These are phyloP conservation scores for Leucopsar rothschildi DNA, from an alignment of 2,113 vertebrate species.

Conservation along the genomic window DNA sequence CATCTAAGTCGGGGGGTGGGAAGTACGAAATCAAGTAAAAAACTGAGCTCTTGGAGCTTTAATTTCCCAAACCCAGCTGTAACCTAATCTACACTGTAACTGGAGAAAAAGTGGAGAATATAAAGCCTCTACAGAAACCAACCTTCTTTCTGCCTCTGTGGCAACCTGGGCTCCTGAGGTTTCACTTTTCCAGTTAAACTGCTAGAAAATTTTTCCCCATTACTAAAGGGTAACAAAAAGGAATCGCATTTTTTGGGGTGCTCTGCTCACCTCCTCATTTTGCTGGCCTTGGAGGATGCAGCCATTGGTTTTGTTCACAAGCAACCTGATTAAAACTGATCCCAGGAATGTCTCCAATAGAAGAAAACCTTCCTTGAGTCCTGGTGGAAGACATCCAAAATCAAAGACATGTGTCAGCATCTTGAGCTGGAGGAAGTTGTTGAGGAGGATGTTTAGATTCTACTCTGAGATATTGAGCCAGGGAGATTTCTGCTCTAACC, in stretches of 20 bases:
- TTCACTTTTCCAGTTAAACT: not conserved
- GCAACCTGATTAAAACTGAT: not conserved
- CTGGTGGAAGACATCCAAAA: not conserved
- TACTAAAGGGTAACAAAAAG: not conserved
- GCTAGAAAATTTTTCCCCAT: not conserved
- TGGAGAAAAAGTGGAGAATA: not conserved
- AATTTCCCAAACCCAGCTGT: slow-evolving; percentile 35
- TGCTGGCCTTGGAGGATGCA: not conserved
- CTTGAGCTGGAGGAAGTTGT: not conserved
- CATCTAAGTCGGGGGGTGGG: not conserved
- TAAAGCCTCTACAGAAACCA: not conserved
- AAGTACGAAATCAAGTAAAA: slow-evolving; percentile 12
- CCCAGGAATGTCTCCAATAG: not conserved
- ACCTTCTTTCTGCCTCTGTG: not conserved
- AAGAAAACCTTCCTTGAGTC: not conserved
- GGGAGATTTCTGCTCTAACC: not conserved
- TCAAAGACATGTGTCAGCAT: not conserved
- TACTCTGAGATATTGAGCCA: not conserved
- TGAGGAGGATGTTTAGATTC: not conserved
- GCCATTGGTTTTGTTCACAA: not conserved
- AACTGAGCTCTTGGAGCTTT: slow-evolving; percentile 23
- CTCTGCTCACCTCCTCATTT: not conserved
- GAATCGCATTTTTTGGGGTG: fast-evolving
- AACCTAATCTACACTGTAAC: not conserved
- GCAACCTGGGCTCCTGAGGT: not conserved